Percentiles rank a stretch among this genome's conserved stretches.
Evolutionary conservation across 2,113 vertebrate species (phyloP).

Genomic region (Brevimyrus niger): DNA sequence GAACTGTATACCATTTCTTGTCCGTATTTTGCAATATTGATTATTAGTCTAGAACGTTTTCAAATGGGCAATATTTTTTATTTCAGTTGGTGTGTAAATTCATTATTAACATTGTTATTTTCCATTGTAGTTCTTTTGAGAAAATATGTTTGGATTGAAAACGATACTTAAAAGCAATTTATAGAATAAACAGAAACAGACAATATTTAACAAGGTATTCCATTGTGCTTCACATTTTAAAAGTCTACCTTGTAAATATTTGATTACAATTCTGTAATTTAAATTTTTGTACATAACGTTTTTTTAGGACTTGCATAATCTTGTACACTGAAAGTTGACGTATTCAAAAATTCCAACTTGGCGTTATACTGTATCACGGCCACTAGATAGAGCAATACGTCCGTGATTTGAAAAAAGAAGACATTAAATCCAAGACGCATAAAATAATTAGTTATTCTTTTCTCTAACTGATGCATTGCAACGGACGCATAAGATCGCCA

Average conservation of each 20-base stretch:
- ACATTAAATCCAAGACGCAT: background rate
- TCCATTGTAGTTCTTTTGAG: background rate
- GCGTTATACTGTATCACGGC: background rate
- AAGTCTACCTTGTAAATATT: background rate
- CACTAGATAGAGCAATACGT: conserved; percentile 16
- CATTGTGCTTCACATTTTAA: conserved; percentile 3
- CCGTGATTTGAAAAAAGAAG: background rate
- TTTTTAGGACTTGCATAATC: background rate
- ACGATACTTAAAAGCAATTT: background rate
- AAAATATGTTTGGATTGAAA: background rate
- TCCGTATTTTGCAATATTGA: background rate
- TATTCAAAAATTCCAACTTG: background rate
- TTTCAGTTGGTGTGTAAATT: background rate
- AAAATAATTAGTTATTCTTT: background rate
- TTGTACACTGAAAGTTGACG: background rate
- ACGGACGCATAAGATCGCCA: background rate
- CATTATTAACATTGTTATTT: background rate
- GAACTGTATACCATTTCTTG: background rate
- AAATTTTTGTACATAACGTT: background rate
- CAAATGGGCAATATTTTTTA: background rate
- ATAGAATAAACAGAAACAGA: background rate
- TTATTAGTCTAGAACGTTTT: background rate
- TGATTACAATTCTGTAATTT: background rate
- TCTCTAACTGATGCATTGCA: background rate
- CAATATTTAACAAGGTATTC: background rate